Evolutionary conservation across 2,113 vertebrate species (phyloP).

Genomic region (Eptesicus fuscus): DNA sequence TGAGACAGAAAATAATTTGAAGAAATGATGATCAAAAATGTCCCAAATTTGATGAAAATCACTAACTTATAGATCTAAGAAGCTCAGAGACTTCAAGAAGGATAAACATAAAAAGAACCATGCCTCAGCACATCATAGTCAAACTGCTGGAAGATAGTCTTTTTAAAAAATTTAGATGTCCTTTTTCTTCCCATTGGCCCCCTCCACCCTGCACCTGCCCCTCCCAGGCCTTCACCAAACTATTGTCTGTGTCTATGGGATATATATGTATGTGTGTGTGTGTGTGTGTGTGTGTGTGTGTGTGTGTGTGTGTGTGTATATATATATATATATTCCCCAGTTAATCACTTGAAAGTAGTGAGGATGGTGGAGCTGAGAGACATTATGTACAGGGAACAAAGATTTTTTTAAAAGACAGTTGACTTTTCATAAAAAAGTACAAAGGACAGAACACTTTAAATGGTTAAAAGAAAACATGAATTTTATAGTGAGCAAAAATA

Average conservation of each 20-base stretch:
- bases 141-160: not conserved
- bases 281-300: too few species aligned
- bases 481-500: not conserved
- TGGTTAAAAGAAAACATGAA: not conserved
- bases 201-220: too few species aligned
- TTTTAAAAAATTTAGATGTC: too few species aligned
- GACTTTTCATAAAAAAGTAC: not conserved
- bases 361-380: not conserved
- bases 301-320: too few species aligned
- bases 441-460: not conserved
- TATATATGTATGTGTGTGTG: too few species aligned
- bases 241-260: too few species aligned
- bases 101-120: not conserved
- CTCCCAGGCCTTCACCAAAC: too few species aligned
- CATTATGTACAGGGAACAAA: not conserved
- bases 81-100: not conserved
- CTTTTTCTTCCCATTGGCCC: too few species aligned
- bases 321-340: too few species aligned
- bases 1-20: not conserved
- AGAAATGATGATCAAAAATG: not conserved
- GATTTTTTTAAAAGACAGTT: not conserved
- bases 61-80: not conserved
- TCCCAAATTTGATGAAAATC: not conserved
- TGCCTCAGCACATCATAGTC: not conserved
- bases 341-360: not conserved